Base-by-base conservation (phyloP, 2,888 invertebrate genomes). In the Elgonia sp. region DNA sequence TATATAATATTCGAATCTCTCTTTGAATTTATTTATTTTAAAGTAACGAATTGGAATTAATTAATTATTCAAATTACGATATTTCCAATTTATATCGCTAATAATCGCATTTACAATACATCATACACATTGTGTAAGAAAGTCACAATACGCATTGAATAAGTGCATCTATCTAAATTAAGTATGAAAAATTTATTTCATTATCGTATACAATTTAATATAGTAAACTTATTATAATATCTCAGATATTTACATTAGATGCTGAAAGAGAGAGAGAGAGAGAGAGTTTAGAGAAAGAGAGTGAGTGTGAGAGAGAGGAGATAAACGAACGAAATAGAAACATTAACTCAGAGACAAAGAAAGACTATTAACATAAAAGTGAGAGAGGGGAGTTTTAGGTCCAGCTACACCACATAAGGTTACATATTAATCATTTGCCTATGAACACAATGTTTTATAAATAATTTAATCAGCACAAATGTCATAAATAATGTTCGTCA, bases 381-480 rank as follows among this genome's bases (percentile, higher is more conserved):
- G 77, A 89, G 77, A 91, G 91, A 90, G 91, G 89, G 93, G 93
- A 94, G 93, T 93, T 93, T 93, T 91, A 93, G 94, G 93, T 94
- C 93, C 94, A 92, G 94, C 94, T 94, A 94, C 94, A 94, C 94
- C 94, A 94, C 92, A 91, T 92, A 90, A 91, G 91, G 93, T 92
- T 91, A 83, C 86, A 91, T 88, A 55, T 69, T 60, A 40, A 86
- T 86, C 86, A 12, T 77, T 82, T 70, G 86, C 86, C 82, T 86
- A 81, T 86, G 81, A n/a, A 62, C 37, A 69, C 29, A 29, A 29
- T 29, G 29, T 29, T 29, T 29, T 29, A 29, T 29, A 5, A 29
- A 29, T 29, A 29, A 29, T 29, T 29, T 29, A 29, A 29, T 3
- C 5, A 29, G 29, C 29, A 29, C 5, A 29, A 29, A 29, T 29